A percentile compares a stretch with the other conserved stretches of the same genome.
phyloP scores from a whole-genome alignment of 2,797 vertebrate genomes.

The Babyrousa celebensis region DNA sequence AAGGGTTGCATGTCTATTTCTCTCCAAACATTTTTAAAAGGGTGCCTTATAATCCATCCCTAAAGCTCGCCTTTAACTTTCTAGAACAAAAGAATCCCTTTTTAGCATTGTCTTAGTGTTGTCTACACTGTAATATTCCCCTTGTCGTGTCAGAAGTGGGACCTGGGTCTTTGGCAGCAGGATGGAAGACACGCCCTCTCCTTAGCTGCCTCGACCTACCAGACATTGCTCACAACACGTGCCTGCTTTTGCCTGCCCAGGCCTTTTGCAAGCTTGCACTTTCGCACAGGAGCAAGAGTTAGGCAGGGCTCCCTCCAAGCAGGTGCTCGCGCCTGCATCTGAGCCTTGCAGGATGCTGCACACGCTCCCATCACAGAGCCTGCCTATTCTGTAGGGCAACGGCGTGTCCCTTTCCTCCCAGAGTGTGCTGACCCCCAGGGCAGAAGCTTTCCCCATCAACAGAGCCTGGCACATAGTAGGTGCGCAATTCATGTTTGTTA shows the following conservation, averaged over 20 bases:
- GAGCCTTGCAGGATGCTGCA: neutral
- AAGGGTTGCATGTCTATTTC: slow-evolving; percentile 86
- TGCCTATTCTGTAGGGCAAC: neutral
- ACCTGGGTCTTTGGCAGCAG: neutral
- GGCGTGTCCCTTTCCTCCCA: neutral
- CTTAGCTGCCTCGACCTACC: slow-evolving; percentile 21
- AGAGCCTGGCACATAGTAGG: neutral
- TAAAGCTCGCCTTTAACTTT: slow-evolving; percentile 87
- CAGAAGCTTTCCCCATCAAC: neutral
- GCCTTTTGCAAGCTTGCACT: slow-evolving; percentile 19
- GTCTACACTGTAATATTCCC: neutral
- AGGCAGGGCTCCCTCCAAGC: neutral
- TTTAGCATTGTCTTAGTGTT: slow-evolving; percentile 82
- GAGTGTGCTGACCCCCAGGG: neutral
- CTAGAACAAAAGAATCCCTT: slow-evolving; percentile 83
- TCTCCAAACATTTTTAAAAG: slow-evolving; percentile 88
- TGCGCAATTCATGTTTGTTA: neutral
- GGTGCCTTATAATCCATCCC: slow-evolving; percentile 80
- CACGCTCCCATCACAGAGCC: neutral
- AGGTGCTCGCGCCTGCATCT: neutral
- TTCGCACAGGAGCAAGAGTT: neutral
- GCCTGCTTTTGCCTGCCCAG: slow-evolving; percentile 61
- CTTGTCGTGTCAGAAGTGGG: neutral
- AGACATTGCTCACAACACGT: neutral
- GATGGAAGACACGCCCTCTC: neutral